These are phyloP conservation scores for Dione juno DNA, from an alignment of 2,888 invertebrate genomes.

Conservation along the genomic window DNA sequence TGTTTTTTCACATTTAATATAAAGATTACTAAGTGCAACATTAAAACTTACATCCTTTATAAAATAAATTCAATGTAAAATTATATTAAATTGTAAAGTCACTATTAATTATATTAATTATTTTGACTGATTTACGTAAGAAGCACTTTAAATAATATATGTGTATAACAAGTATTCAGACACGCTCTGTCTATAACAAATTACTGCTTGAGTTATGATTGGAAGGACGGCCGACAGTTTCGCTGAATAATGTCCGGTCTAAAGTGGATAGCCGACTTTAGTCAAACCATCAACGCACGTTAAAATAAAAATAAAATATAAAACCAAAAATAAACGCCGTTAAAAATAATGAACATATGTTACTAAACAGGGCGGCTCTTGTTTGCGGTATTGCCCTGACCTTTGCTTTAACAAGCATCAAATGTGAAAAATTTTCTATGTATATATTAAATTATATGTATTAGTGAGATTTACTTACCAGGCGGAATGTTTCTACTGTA, in stretches of 20 bases:
- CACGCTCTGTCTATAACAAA: conserved; percentile 37
- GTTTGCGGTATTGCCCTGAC: conserved; percentile 34
- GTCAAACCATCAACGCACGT: conserved; percentile 44
- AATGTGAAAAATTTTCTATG: neutral
- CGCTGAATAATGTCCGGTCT: conserved; percentile 73
- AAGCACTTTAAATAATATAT: neutral
- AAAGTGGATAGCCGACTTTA: conserved; percentile 71
- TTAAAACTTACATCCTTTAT: neutral
- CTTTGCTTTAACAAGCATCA: conserved; percentile 29
- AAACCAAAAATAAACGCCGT: conserved; percentile 44
- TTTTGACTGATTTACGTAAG: neutral
- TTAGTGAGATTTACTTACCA: conserved; percentile 58
- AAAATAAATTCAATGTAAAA: neutral
- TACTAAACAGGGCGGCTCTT: conserved; percentile 25
- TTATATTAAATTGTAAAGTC: neutral
- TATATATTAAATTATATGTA: neutral
- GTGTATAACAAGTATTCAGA: conserved; percentile 10
- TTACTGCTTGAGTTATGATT: conserved; percentile 60
- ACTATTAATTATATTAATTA: neutral
- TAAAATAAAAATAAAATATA: conserved; percentile 42
- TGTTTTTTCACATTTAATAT: neutral
- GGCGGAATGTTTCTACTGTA: conserved; percentile 82
- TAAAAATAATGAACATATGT: conserved; percentile 37
- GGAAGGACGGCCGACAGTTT: conserved; percentile 49
- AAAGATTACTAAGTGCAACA: neutral